A percentile compares a stretch with the other conserved stretches of the same genome.
Evolutionary conservation across 2,888 invertebrate genomes (phyloP).

Genomic region (Acrocyrtus sp.): DNA sequence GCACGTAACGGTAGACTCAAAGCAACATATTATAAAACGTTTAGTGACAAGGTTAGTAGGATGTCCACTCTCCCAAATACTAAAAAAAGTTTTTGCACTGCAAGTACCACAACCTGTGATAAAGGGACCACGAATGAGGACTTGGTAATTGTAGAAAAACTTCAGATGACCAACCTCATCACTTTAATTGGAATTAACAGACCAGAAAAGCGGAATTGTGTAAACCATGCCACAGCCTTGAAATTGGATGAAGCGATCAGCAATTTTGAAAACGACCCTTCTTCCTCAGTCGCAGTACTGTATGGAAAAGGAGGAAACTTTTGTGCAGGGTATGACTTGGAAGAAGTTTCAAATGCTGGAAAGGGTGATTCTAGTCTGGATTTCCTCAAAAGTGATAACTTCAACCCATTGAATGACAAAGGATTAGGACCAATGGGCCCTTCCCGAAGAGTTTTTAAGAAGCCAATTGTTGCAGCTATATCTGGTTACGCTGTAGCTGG

Average conservation of each 20-base stretch:
- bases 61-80: no score
- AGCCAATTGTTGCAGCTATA: constrained; percentile 90
- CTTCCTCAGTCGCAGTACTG: constrained; percentile 78
- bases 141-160: constrained; percentile 41
- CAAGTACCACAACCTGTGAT: no score
- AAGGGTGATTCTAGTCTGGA: neutral
- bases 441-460: constrained; percentile 77
- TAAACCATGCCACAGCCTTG: constrained; percentile 76
- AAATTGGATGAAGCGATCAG: constrained; percentile 78
- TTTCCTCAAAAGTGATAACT: constrained; percentile 23
- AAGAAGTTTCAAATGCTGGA: constrained; percentile 72
- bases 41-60: no score
- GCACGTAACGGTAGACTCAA: no score
- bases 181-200: constrained; percentile 87
- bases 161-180: constrained; percentile 66
- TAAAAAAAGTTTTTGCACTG: no score
- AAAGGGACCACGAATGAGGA: no score
- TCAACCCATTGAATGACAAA: constrained; percentile 31
- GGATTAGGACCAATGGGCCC: constrained; percentile 68
- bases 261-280: constrained; percentile 82
- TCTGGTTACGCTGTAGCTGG: constrained; percentile 90
- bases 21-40: no score
- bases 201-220: constrained; percentile 83
- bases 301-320: constrained; percentile 92
- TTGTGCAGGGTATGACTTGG: constrained; percentile 90